Percentiles rank a stretch among this genome's conserved stretches.
phyloP scores from a whole-genome alignment of 2,113 vertebrate species.

The Hypomesus transpacificus region DNA sequence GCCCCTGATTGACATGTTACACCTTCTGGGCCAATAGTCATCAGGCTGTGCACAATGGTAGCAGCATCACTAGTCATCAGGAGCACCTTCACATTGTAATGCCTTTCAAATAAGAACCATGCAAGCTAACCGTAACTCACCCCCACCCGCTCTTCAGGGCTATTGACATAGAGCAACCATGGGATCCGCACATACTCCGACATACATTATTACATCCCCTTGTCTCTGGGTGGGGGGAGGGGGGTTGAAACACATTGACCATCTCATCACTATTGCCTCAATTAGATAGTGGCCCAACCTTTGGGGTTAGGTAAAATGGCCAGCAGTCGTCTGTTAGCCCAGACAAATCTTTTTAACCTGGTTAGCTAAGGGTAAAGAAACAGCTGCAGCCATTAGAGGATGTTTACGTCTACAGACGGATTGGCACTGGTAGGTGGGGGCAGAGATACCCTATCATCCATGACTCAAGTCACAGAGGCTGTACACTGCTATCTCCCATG shows the following conservation, averaged over 20 bases:
- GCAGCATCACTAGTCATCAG: constrained; percentile 48
- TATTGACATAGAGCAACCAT: constrained; percentile 54
- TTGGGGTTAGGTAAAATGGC: constrained; percentile 52
- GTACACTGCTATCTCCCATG: constrained; percentile 23
- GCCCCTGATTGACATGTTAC: constrained; percentile 40
- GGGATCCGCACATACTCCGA: constrained; percentile 54
- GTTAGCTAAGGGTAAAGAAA: constrained; percentile 54
- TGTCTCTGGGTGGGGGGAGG: constrained; percentile 43
- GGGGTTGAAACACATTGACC: constrained; percentile 40
- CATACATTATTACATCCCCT: constrained; percentile 51
- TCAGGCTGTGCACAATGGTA: constrained; percentile 63
- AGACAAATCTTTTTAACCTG: constrained; percentile 41
- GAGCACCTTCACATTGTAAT: constrained; percentile 55
- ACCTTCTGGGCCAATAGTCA: constrained; percentile 42
- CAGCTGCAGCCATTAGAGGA: constrained; percentile 45
- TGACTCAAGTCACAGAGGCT: constrained; percentile 14
- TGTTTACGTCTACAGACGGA: constrained; percentile 37
- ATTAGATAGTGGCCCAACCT: constrained; percentile 59
- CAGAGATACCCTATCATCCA: constrained; percentile 26
- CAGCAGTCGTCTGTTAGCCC: constrained; percentile 46
- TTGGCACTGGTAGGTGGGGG: constrained; percentile 39
- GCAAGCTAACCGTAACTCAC: constrained; percentile 59
- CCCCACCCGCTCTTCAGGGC: constrained; percentile 30
- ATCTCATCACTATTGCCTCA: constrained; percentile 58
- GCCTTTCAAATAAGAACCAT: constrained; percentile 61